A percentile compares a stretch with the other conserved stretches of the same genome.
Conservation (phyloP, 2,888 invertebrate genomes). For the Synergus gifuensis region DNA sequence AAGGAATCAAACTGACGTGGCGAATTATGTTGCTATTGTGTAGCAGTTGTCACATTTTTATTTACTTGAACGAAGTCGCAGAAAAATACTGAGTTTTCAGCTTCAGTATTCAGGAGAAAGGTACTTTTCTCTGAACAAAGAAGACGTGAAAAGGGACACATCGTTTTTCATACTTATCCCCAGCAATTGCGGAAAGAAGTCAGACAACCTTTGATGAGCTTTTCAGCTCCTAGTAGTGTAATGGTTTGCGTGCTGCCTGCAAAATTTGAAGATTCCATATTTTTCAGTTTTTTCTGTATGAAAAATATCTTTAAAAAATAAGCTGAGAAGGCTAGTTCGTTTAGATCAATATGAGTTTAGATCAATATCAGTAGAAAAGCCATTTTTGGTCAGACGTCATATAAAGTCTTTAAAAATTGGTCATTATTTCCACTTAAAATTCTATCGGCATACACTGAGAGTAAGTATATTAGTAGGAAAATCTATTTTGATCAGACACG, state of each 20-base stretch:
- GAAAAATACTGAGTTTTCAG: neutral
- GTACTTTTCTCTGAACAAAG: conserved; percentile 14
- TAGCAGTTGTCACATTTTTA: neutral
- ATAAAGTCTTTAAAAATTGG: neutral
- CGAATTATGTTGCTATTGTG: neutral
- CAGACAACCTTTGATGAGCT: conserved; percentile 6
- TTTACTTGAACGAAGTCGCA: neutral
- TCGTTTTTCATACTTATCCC: conserved; percentile 28
- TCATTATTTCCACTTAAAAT: too few relatives aligned
- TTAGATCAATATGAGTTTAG: too few relatives aligned
- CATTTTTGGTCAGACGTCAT: neutral
- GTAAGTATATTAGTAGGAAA: too few relatives aligned
- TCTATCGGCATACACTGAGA: too few relatives aligned
- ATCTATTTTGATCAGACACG: too few relatives aligned
- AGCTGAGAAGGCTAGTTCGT: rapidly evolving
- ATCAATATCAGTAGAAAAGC: neutral
- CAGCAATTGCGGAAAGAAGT: conserved; percentile 19
- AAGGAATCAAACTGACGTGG: neutral
- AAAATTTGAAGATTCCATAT: neutral
- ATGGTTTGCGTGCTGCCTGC: neutral
- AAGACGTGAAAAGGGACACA: conserved; percentile 11
- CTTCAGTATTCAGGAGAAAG: conserved; percentile 6
- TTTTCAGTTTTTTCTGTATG: neutral
- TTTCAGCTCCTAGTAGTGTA: neutral
- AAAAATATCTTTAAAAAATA: neutral